Conservation (phyloP, 2,797 vertebrate species). For the Ctenopoma kingsleyae region DNA sequence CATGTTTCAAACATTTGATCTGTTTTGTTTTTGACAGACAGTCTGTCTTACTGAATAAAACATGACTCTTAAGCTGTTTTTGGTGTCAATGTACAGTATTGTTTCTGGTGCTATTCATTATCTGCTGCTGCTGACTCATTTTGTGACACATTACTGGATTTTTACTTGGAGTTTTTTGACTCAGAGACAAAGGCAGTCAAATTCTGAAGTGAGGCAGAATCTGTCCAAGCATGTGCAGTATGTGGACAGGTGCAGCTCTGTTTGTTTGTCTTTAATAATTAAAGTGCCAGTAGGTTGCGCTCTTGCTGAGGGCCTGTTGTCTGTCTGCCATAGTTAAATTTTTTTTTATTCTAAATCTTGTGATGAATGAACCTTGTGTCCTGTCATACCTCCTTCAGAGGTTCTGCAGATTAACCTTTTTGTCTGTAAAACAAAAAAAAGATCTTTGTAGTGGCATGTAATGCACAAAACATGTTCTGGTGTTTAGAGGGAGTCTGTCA, state of each 20-base stretch:
- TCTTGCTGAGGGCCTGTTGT: slow-evolving; percentile 39
- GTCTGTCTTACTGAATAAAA: slow-evolving; percentile 49
- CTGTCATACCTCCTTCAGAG: slow-evolving; percentile 37
- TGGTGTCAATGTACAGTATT: slow-evolving; percentile 26
- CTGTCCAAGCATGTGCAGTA: slow-evolving; percentile 74
- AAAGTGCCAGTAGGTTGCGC: slow-evolving; percentile 53
- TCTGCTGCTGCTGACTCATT: slow-evolving; percentile 31
- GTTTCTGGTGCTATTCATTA: slow-evolving; percentile 39
- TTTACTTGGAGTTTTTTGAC: slow-evolving; percentile 53
- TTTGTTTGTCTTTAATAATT: slow-evolving; percentile 76
- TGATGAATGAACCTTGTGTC: slow-evolving; percentile 51
- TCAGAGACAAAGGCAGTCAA: slow-evolving; percentile 60
- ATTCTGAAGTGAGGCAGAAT: slow-evolving; percentile 61
- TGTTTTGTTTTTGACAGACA: slow-evolving; percentile 52
- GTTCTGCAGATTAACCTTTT: slow-evolving; percentile 25
- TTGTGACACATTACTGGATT: slow-evolving; percentile 37
- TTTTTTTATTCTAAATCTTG: slow-evolving; percentile 46
- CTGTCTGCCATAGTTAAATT: slow-evolving; percentile 39
- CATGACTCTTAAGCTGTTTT: slow-evolving; percentile 30
- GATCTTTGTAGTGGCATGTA: slow-evolving; percentile 69
- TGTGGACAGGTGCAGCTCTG: slow-evolving; percentile 73
- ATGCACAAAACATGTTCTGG: slow-evolving; percentile 73
- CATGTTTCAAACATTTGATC: slow-evolving; percentile 39
- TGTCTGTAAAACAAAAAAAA: slow-evolving; percentile 34
- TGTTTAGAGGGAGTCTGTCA: slow-evolving; percentile 75